Conservation (phyloP, 1,140 invertebrate genomes). For the Bathynomus jamesi region DNA sequence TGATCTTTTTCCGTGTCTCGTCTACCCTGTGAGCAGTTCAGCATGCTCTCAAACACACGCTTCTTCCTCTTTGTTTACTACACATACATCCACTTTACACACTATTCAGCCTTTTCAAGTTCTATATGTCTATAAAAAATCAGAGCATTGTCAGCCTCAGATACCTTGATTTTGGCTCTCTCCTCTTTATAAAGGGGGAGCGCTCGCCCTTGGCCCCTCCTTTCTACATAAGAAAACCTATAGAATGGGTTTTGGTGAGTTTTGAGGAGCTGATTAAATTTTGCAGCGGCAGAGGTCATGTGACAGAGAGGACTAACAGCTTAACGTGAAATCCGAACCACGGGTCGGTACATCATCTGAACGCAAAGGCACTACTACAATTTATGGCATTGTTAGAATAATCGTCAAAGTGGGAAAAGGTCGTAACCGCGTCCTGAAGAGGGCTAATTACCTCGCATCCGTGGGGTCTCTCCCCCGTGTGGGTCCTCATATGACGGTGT, state of each 20-base stretch:
- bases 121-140: not conserved
- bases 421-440: not conserved
- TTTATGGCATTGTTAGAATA: not conserved
- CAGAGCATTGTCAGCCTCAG: not conserved
- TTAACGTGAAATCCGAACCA: not conserved
- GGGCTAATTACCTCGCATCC: constrained; percentile 51
- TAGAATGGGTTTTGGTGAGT: not conserved
- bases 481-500: constrained; percentile 76
- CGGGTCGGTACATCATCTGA: not conserved
- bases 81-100: too few species aligned
- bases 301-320: not conserved
- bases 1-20: too few species aligned
- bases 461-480: constrained; percentile 75
- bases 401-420: not conserved
- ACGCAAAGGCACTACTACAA: not conserved
- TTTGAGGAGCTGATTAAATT: not conserved
- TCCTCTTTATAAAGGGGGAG: too few species aligned
- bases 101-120: not conserved
- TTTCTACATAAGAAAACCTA: too few species aligned
- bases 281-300: not conserved
- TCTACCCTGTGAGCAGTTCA: too few species aligned
- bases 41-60: too few species aligned
- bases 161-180: too few species aligned
- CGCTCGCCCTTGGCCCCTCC: too few species aligned
- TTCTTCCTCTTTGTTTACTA: too few species aligned